Evolutionary conservation across 2,888 invertebrate species (phyloP), one percentile per base, ranked within the genome.

Genomic region (Nemurella pictetii): DNA sequence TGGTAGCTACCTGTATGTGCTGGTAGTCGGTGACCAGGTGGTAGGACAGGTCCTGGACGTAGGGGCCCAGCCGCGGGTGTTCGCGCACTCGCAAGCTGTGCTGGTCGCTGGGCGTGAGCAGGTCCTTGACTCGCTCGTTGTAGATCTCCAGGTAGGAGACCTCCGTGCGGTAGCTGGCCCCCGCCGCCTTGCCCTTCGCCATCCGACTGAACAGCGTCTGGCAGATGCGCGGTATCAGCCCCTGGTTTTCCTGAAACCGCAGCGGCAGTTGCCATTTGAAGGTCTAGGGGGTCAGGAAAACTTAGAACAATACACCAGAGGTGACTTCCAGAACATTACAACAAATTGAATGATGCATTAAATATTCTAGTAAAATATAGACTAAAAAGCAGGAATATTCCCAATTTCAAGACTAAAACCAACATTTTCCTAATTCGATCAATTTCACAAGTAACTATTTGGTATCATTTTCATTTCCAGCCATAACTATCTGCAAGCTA

Each of bases 61-160:
- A 96, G 0, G 96, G 96, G 1, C 96, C 96, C 83, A 94, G 91
- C 87, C 93, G 94, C 0, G 96, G 95, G 90, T 96, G 96, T 89
- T 96, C 96, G 27, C 96, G 91, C 74, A 96, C 96, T 88, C 94
- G 92, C 4, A 96, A 91, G 0, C 94, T 94, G 90, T 96, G 95
- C 0, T 92, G 94, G 89, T 91, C 92, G 75, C 90, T 91, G 35
- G 91, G 90, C 12, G 94, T 92, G 84, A 95, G 90, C 86, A 95
- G 91, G 89, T 95, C 95, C 90, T 94, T 94, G 0, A 96, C 96
- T 85, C 94, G 92, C 90, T 96, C 96, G 89, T 96, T 96, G 91
- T 96, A 96, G 86, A 96, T 96, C 91, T 96, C 96, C 87, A 96
- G 91, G 90, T 96, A 96, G 89, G 95, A 96, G 88, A 97, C 97